A percentile compares a stretch with the other conserved stretches of the same genome.
Evolutionary conservation across 1,140 invertebrate species (phyloP).

Genomic region (Euwallacea fornicatus): DNA sequence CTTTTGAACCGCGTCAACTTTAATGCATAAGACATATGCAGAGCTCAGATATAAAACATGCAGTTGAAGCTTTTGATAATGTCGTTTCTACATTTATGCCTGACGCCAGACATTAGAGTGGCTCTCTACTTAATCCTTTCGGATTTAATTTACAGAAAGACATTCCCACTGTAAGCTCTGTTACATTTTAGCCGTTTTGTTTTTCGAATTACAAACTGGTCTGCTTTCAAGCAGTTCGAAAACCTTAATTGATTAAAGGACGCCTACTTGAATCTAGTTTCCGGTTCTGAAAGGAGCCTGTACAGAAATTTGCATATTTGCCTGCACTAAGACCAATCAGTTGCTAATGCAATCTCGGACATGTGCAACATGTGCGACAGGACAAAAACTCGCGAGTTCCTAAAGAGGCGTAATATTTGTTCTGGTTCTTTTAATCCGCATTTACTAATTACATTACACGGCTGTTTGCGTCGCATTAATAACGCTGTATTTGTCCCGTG

Average conservation of each 20-base stretch:
- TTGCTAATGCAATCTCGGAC: too few relatives aligned
- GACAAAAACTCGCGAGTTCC: too few relatives aligned
- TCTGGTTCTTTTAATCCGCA: too few relatives aligned
- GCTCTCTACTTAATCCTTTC: conserved; percentile 20
- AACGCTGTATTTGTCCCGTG: neutral
- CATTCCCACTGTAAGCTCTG: conserved; percentile 18
- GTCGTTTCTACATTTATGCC: conserved; percentile 19
- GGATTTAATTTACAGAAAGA: conserved; percentile 28
- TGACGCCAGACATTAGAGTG: conserved; percentile 26
- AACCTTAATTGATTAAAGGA: too few relatives aligned
- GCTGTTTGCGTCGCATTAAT: neutral
- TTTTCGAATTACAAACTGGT: conserved; percentile 10
- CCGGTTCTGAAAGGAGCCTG: too few relatives aligned
- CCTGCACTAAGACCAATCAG: too few relatives aligned
- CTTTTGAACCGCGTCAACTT: neutral
- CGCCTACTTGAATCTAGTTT: too few relatives aligned
- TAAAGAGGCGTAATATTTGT: too few relatives aligned
- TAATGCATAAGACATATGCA: too few relatives aligned
- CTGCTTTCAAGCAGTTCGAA: too few relatives aligned
- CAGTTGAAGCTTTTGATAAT: conserved; percentile 18
- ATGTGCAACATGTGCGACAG: too few relatives aligned
- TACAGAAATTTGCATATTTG: too few relatives aligned
- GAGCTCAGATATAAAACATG: conserved; percentile 20
- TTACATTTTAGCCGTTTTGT: conserved; percentile 19
- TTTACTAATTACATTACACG: neutral